Base-by-base conservation (phyloP, 2,888 invertebrate species). In the Apoderus coryli region DNA sequence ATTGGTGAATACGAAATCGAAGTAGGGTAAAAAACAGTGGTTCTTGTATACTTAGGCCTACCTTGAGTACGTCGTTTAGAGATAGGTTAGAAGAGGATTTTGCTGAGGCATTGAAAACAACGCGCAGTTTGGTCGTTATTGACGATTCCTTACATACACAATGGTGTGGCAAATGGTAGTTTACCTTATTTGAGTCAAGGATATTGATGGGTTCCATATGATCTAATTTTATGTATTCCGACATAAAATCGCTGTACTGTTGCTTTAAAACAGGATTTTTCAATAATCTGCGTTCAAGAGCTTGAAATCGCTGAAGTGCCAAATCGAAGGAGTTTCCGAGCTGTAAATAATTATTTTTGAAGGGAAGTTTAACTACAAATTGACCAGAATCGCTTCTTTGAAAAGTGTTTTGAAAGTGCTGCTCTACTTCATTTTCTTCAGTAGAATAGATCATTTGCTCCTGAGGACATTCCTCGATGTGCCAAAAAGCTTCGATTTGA, bases 341-440 rank as follows among this genome's bases (percentile, higher is more conserved):
- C 9, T 19, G 10, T 15, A 26, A 5, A 10, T 12, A 3, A 3
- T 25, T 19, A 6, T 29, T 26, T 10, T 16, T 16, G 9, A 25
- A 22, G 7, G 31, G 33, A 16, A 27, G 24, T 15, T 14, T 30
- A 7, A 33, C 30, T 7, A 36, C 11, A 15, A 34, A 34, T 22
- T 29, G 27, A 4, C 31, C 34, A 10, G 9, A 11, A 5, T 3
- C 10, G 10, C 33, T 25, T 16, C 29, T 22, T 10, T 5, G 22
- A 7, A 14, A 14, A 11, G 14, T 35, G 15, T 23, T 23, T 13
- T n/a, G 6, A 14, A 37, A 37, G 13, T 24, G 11, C 9, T 13
- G 10, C 13, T 32, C 37, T 27, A 30, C 24, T 14, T 16, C 4
- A 3, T 10, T 3, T 29, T 36, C 33, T 9, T 34, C 31, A 4